Evolutionary conservation across 1,140 invertebrate species (phyloP).

Genomic region (Pogonomyrmex californicus): DNA sequence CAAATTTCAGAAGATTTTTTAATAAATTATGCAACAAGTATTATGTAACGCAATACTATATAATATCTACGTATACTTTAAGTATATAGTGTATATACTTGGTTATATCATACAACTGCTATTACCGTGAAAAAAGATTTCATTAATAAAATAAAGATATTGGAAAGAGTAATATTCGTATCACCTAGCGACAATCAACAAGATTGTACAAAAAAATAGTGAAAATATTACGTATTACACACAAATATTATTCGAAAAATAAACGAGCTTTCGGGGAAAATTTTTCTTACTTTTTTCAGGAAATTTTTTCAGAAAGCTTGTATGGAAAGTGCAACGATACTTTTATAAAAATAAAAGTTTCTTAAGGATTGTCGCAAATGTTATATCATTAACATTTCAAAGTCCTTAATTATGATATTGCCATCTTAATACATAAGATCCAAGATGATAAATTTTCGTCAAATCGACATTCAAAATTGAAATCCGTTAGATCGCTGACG

Average conservation of each 20-base stretch:
- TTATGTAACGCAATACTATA: background rate
- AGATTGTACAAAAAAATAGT: background rate
- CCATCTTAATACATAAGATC: background rate
- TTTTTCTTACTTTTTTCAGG: background rate
- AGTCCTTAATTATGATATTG: slow-evolving; percentile 18
- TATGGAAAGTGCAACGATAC: background rate
- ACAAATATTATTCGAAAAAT: background rate
- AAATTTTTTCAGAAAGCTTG: background rate
- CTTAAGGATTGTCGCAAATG: background rate
- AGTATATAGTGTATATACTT: slow-evolving; percentile 5
- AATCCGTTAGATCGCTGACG: background rate
- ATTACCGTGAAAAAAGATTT: background rate
- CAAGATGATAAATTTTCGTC: background rate
- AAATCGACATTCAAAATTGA: background rate
- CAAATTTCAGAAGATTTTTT: background rate
- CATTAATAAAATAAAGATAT: background rate
- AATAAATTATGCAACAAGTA: slow-evolving; percentile 8
- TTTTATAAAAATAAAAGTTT: background rate
- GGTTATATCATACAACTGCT: background rate
- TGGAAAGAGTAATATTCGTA: background rate
- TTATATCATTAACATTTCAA: background rate
- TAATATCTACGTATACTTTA: slow-evolving; percentile 15
- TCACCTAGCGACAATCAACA: background rate
- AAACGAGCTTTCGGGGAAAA: background rate
- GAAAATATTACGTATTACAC: background rate